A percentile compares a stretch with the other conserved stretches of the same genome.
Conservation (phyloP, 1,140 invertebrate species). For the Trypoxylus dichotomus region DNA sequence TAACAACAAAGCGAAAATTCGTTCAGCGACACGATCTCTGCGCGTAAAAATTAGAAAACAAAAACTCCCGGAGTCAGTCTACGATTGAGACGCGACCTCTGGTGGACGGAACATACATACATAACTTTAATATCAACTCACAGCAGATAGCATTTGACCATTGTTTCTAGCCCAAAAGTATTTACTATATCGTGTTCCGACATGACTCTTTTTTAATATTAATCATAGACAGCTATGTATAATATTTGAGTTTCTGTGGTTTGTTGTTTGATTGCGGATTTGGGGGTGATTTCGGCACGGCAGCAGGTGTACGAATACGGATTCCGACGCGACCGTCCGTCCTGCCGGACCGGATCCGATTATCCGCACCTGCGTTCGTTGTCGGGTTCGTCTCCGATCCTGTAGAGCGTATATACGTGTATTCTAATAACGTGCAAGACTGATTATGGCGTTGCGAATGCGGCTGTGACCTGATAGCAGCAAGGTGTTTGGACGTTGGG, state of each 20-base stretch:
- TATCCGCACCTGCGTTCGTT: neutral
- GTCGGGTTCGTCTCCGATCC: neutral
- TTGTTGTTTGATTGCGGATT: conserved; percentile 27
- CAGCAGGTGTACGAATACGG: neutral
- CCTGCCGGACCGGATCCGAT: neutral
- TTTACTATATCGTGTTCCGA: conserved; percentile 16
- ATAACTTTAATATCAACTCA: neutral
- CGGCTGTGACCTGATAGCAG: conserved; percentile 28
- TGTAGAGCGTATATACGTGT: conserved; percentile 9
- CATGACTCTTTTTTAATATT: conserved; percentile 25
- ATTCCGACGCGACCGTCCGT: neutral
- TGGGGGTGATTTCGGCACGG: neutral
- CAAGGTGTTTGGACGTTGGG: conserved; percentile 16
- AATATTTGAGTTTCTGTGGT: conserved; percentile 31
- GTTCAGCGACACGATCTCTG: conserved; percentile 12
- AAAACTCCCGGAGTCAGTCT: neutral
- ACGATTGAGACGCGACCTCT: neutral
- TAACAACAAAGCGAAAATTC: conserved; percentile 24
- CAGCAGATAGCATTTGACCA: conserved; percentile 25
- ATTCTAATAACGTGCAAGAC: conserved; percentile 26
- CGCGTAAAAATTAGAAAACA: neutral
- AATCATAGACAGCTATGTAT: conserved; percentile 29
- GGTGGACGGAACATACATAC: conserved; percentile 17
- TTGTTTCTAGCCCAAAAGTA: conserved; percentile 9
- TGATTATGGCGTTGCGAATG: conserved; percentile 26